These are phyloP conservation scores for Belonocnema kinseyi DNA, from an alignment of 1,140 invertebrate species.

Conservation along the genomic window DNA sequence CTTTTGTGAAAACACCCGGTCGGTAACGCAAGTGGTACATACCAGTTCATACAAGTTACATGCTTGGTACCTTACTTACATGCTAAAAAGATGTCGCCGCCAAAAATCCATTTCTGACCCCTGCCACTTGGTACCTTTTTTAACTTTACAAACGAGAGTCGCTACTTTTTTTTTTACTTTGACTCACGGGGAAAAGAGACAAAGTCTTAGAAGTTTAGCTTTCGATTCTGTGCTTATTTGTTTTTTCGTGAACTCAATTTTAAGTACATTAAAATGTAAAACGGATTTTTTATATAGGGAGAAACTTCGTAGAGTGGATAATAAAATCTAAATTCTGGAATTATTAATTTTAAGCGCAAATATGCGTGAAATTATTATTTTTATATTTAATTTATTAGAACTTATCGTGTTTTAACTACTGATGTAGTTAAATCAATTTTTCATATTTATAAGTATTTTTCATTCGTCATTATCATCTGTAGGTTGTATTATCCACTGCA, in stretches of 20 bases:
- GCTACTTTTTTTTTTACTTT: background rate
- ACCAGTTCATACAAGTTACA: slow-evolving; percentile 45
- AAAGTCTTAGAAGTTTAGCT: background rate
- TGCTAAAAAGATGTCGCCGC: slow-evolving; percentile 50
- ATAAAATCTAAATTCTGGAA: too few relatives aligned
- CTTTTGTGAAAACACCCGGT: slow-evolving; percentile 42
- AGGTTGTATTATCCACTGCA: too few relatives aligned
- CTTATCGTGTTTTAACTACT: too few relatives aligned
- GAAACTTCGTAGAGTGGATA: too few relatives aligned
- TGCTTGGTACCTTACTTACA: slow-evolving; percentile 51
- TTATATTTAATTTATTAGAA: too few relatives aligned
- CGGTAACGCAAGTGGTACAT: slow-evolving; percentile 57
- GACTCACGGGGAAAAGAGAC: background rate
- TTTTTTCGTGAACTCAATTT: background rate
- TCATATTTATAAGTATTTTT: too few relatives aligned
- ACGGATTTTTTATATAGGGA: background rate
- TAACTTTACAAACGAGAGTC: slow-evolving; percentile 18
- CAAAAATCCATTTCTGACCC: slow-evolving; percentile 64
- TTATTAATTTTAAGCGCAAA: too few relatives aligned
- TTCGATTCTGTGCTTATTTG: slow-evolving; percentile 1
- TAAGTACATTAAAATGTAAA: background rate
- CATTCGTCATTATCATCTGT: too few relatives aligned
- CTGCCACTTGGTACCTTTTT: slow-evolving; percentile 52
- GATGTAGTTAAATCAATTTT: too few relatives aligned
- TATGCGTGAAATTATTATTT: too few relatives aligned